Conservation (phyloP, 2,888 invertebrate species). For the Deroplatys truncata region DNA sequence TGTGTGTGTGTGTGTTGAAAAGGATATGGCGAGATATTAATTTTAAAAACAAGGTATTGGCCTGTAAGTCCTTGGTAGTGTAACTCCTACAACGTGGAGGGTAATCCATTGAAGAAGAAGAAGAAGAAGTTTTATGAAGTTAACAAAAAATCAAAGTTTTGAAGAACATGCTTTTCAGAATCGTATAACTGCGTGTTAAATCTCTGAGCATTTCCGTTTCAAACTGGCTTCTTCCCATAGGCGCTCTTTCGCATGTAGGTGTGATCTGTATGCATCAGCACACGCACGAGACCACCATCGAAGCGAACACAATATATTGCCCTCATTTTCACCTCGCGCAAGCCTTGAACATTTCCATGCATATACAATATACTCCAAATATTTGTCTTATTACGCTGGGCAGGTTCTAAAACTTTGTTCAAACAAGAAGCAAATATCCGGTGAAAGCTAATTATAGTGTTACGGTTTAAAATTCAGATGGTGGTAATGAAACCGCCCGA, state of each 20-base stretch:
- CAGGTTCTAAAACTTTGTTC: background rate
- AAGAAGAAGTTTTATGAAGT: no score
- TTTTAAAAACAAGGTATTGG: no score
- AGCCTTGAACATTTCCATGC: conserved; percentile 2
- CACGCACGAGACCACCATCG: background rate
- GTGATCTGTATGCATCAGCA: background rate
- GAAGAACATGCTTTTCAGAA: no score
- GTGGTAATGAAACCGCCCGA: background rate
- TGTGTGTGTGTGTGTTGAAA: no score
- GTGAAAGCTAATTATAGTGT: conserved; percentile 8
- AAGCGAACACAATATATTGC: background rate
- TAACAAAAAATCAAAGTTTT: no score
- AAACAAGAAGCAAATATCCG: background rate
- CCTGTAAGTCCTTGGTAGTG: no score
- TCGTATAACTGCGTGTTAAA: no score
- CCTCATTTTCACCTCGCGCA: background rate
- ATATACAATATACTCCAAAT: conserved; percentile 13
- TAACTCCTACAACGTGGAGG: no score
- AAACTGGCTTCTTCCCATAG: background rate
- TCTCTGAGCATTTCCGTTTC: no score
- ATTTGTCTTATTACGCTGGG: conserved; percentile 4
- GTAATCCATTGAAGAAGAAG: no score
- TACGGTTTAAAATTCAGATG: conserved; percentile 7
- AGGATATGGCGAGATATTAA: no score
- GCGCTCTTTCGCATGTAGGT: background rate